These are phyloP conservation scores for Catostylus mosaicus DNA, from an alignment of 30 jellyfish, hydroid and myxozoan species.

Conservation along the genomic window DNA sequence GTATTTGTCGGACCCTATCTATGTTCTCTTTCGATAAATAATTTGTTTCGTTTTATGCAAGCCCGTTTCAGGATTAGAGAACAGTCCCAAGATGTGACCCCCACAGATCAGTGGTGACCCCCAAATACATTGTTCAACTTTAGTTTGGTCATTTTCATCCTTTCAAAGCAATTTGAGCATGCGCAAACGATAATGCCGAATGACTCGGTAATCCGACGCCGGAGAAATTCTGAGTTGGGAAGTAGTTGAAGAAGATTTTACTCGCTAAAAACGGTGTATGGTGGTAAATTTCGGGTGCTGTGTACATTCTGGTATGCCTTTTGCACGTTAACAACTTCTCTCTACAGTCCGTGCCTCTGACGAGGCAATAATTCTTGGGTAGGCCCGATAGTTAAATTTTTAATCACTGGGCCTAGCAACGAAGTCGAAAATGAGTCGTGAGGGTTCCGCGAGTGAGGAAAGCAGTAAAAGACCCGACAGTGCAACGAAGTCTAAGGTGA, in stretches of 20 bases:
- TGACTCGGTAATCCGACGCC: slow-evolving; percentile 13
- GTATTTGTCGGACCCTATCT: no score
- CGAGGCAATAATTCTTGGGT: neutral
- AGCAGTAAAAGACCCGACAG: slow-evolving; percentile 41
- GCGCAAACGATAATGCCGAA: neutral
- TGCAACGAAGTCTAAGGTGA: slow-evolving; percentile 62
- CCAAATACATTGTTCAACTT: neutral
- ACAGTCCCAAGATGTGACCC: neutral
- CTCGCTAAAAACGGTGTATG: neutral
- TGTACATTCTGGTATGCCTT: neutral
- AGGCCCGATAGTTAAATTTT: slow-evolving; percentile 25
- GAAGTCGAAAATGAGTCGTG: slow-evolving; percentile 31
- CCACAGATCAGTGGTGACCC: neutral
- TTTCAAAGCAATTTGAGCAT: neutral
- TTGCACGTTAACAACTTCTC: neutral
- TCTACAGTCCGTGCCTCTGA: neutral
- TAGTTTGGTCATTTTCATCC: neutral
- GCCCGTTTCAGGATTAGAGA: neutral
- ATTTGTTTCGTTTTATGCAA: neutral
- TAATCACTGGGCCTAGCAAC: slow-evolving; percentile 55
- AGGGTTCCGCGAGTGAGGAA: slow-evolving; percentile 44
- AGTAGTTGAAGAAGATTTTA: neutral
- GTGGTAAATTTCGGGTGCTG: neutral
- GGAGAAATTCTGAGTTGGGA: neutral
- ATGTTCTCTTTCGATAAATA: no score